Percentiles rank a stretch among this genome's conserved stretches.
Conservation (phyloP, 2,113 vertebrate species). For the Tragulus kanchil region DNA sequence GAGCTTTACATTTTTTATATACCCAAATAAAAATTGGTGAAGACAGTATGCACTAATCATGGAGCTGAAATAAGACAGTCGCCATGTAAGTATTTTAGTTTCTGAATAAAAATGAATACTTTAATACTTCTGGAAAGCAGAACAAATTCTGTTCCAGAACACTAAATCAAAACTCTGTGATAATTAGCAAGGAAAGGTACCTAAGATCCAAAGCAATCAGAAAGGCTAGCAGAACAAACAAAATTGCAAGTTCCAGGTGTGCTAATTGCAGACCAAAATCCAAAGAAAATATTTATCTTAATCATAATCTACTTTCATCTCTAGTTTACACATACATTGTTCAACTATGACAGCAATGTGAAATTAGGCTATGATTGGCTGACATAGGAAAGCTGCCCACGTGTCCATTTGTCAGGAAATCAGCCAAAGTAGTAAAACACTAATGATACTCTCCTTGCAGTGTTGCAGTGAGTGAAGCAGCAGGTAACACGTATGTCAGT, state of each 20-base stretch:
- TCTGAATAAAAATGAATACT: slow-evolving; percentile 1
- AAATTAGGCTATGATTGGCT: not conserved
- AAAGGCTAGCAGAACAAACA: not conserved
- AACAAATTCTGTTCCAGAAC: not conserved
- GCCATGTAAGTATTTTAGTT: not conserved
- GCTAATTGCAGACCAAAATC: not conserved
- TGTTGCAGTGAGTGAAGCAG: not conserved
- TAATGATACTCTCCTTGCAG: not conserved
- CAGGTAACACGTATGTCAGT: not conserved
- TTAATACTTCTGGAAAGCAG: not conserved
- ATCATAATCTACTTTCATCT: not conserved
- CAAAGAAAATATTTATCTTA: not conserved
- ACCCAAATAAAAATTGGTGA: not conserved
- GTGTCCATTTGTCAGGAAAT: not conserved
- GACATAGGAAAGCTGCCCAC: not conserved
- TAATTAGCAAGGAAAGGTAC: slow-evolving; percentile 16
- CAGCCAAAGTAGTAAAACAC: not conserved
- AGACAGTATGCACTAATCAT: not conserved
- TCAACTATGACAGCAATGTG: not conserved
- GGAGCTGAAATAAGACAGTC: not conserved
- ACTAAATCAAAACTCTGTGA: not conserved
- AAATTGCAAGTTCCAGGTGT: not conserved
- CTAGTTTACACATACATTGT: not conserved
- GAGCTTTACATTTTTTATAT: not conserved
- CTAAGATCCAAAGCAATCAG: slow-evolving; percentile 7